Percentiles rank a stretch among this genome's conserved stretches.
Conservation (phyloP, 64 coral and sea anemone genomes). For the Stichodactyla mertensii region DNA sequence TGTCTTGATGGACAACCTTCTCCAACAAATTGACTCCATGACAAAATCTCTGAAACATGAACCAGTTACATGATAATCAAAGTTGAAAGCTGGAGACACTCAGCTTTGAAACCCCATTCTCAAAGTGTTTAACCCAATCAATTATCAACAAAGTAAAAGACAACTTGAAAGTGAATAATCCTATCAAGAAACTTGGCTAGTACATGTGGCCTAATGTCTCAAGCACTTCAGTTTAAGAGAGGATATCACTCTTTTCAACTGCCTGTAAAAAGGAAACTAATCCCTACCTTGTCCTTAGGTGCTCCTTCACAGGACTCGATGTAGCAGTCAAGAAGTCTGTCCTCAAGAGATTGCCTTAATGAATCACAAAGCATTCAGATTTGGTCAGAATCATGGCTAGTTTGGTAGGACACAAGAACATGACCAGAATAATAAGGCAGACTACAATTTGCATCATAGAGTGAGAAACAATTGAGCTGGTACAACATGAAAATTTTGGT, state of each 20-base stretch:
- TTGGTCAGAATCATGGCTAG: constrained; percentile 9
- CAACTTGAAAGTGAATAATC: constrained; percentile 8
- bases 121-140: constrained; percentile 5
- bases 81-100: neutral
- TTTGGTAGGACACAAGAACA: neutral
- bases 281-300: constrained; percentile 89
- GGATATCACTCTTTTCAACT: neutral
- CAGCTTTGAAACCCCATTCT: neutral
- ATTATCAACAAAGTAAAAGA: neutral
- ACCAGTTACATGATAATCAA: neutral
- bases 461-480: neutral
- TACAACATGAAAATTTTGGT: neutral
- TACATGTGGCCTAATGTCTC: neutral
- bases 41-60: constrained; percentile 68
- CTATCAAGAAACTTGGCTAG: constrained; percentile 12
- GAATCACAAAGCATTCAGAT: neutral
- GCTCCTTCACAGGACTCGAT: constrained; percentile 97
- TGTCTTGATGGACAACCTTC: constrained; percentile 98
- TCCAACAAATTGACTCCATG: constrained; percentile 92
- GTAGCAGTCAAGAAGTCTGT: constrained; percentile 90
- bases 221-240: neutral
- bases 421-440: neutral
- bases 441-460: neutral
- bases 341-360: constrained; percentile 81
- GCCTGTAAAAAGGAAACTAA: neutral